Evolutionary conservation across 2,113 vertebrate genomes (phyloP).

Genomic region (Gadus macrocephalus): DNA sequence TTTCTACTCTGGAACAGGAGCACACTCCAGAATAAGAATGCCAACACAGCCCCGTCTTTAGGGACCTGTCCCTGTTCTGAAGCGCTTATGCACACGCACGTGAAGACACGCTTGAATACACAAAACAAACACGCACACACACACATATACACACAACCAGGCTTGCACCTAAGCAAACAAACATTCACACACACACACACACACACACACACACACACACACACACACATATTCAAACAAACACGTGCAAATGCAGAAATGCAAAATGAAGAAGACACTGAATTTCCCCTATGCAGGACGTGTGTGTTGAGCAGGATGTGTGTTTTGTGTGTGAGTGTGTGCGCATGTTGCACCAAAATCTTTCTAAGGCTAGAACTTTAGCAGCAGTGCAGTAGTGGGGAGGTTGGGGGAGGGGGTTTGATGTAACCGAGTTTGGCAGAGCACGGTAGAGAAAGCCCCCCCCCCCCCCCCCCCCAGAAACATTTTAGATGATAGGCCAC

Average conservation of each 20-base stretch:
- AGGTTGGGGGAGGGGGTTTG: not conserved
- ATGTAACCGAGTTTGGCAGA: conserved; percentile 27
- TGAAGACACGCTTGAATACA: conserved; percentile 1
- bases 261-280: too few relatives aligned
- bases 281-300: too few relatives aligned
- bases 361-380: conserved; percentile 27
- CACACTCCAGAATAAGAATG: conserved; percentile 34
- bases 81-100: conserved; percentile 15
- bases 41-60: conserved; percentile 36
- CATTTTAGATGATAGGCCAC: not conserved
- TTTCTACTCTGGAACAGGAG: conserved; percentile 32
- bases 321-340: conserved; percentile 3
- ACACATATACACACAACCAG: not conserved
- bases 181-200: conserved; percentile 4
- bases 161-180: too few relatives aligned
- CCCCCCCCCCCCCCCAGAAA: conserved; percentile 3
- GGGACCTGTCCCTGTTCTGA: conserved; percentile 52
- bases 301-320: not conserved
- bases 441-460: not conserved
- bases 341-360: conserved; percentile 34
- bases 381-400: conserved; percentile 12
- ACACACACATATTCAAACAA: not conserved
- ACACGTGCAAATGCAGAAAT: not conserved
- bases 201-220: not conserved
- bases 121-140: not conserved